Base-by-base conservation (phyloP, 2,797 vertebrate genomes). In the Myripristis murdjan region DNA sequence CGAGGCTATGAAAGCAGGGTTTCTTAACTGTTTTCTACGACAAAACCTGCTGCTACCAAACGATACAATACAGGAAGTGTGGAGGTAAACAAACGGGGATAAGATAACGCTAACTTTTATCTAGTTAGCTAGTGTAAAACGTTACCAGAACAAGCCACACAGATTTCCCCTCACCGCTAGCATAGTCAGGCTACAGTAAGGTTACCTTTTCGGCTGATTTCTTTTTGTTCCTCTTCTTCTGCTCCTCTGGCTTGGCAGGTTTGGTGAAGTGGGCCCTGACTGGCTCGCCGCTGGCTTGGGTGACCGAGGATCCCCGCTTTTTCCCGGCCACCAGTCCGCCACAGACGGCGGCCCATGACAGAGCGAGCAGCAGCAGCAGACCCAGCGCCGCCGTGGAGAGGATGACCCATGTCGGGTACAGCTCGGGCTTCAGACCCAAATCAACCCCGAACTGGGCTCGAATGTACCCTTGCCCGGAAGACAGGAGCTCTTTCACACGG, bases 161-260 rank as follows among this genome's bases (percentile, higher is more conserved):
- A 28, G 3, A 47, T 39, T 57, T 37, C 22, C 54, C 5, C 20
- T 12, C 54, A 39, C 14, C 35, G 16, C 2, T 16, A 28, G 28
- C 24, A 8, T 6, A 26, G 18, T 35, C 3, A 4, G 28, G 16
- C 53, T 1, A 6, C n/a, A 1, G 81, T 86, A n/a, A n/a, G n/a
- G n/a, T n/a, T n/a, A 96, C 95, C 92, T 96, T 97, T 20, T 97
- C 96, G 0, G 46, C 3, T 1, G 91, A 37, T 89, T 96, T 98
- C 94, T 97, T 98, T 83, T 91, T 96, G 92, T 79, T 96, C 83
- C 88, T 95, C 83, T 93, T 98, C 86, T 93, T 97, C 74, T 88
- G 95, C 51, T 98, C 98, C 1, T 98, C 97, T 14, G 92, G 70
- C 63, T 91, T 91, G 8, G 64, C 68, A 0, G 9, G 56, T 82